Evolutionary conservation across 2,888 invertebrate species (phyloP).

Genomic region (Luperina nickerlii): DNA sequence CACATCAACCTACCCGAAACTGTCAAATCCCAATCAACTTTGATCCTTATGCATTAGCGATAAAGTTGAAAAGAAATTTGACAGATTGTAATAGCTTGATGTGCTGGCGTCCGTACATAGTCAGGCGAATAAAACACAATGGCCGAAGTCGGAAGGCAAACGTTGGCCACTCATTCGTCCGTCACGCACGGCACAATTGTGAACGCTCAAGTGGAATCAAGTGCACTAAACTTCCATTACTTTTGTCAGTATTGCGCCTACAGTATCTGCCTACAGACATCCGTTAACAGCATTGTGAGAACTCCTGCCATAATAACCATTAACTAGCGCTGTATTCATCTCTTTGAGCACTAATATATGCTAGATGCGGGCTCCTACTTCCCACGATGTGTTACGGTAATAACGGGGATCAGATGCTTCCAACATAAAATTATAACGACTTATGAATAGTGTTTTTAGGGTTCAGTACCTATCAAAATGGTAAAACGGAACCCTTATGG

Average conservation of each 20-base stretch:
- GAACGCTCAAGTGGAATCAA: conserved; percentile 86
- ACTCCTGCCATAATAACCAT: conserved; percentile 56
- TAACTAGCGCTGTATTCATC: conserved; percentile 51
- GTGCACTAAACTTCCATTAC: conserved; percentile 86
- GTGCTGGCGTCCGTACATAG: no score
- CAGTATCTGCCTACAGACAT: conserved; percentile 82
- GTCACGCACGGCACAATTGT: conserved; percentile 84
- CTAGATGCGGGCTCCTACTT: conserved; percentile 51
- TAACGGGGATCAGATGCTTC: conserved; percentile 9
- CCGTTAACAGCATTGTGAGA: conserved; percentile 76
- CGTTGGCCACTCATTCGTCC: conserved; percentile 70
- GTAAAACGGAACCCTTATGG: no score
- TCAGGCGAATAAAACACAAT: conserved; percentile 53
- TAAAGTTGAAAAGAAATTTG: no score
- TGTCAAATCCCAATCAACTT: no score
- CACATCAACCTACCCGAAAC: no score
- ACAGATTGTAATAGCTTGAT: no score
- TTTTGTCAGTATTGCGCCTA: conserved; percentile 83
- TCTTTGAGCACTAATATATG: conserved; percentile 34
- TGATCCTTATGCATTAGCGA: no score
- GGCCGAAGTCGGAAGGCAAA: conserved; percentile 72
- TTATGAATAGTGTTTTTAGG: neutral
- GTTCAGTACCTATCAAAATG: no score
- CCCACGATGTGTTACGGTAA: conserved; percentile 42
- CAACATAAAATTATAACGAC: neutral